These are phyloP conservation scores for Tetranychus truncatus DNA, from an alignment of 2,888 invertebrate species.

Conservation along the genomic window DNA sequence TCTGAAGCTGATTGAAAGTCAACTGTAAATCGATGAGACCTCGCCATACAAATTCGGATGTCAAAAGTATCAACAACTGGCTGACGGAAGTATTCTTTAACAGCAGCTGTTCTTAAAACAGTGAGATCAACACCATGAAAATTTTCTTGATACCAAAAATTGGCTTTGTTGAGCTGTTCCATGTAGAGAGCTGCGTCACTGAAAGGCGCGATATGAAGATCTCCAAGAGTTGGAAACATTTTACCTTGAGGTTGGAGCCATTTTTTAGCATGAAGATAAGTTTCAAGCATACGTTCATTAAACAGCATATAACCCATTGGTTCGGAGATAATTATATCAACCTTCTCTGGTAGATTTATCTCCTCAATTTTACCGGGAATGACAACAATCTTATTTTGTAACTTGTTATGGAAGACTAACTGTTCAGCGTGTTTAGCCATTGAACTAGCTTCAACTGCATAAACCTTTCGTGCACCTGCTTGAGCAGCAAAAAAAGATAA, in stretches of 20 bases:
- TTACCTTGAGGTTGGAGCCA: conserved; percentile 72
- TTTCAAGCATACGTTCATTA: conserved; percentile 97
- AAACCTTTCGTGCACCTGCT: conserved; percentile 86
- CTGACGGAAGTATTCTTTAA: conserved; percentile 91
- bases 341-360: conserved; percentile 78
- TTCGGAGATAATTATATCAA: conserved; percentile 93
- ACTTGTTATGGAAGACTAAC: conserved; percentile 70
- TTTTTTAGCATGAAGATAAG: conserved; percentile 92
- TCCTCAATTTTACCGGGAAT: conserved; percentile 97
- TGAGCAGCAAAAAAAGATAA: conserved; percentile 94
- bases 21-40: conserved; percentile 75
- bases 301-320: conserved; percentile 99
- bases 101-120: conserved; percentile 70
- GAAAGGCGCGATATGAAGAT: conserved; percentile 91
- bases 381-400: conserved; percentile 69
- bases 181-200: conserved; percentile 90
- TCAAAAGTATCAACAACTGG: conserved; percentile 98
- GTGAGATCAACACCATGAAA: conserved; percentile 94
- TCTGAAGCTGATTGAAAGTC: conserved; percentile 83
- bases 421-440: conserved; percentile 90
- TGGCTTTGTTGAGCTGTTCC: conserved; percentile 95
- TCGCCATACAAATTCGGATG: conserved; percentile 84
- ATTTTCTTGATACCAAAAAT: conserved; percentile 95
- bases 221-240: conserved; percentile 94
- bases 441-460: conserved; percentile 96